These are phyloP conservation scores for Chaetodon auriga DNA, from an alignment of 2,113 vertebrate species.

Conservation along the genomic window DNA sequence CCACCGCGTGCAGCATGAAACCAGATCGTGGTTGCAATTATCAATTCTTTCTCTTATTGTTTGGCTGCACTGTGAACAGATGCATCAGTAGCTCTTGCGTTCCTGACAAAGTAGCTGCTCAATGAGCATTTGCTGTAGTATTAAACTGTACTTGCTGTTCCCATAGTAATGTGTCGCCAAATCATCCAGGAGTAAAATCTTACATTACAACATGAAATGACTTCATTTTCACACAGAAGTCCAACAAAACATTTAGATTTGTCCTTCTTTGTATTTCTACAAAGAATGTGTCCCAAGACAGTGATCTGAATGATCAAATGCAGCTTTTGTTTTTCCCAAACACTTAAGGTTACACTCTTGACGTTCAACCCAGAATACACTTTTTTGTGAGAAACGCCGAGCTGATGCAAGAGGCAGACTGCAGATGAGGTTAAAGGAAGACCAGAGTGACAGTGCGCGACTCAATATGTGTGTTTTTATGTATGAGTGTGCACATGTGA, in stretches of 20 bases:
- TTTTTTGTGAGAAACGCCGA: background rate
- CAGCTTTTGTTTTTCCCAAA: background rate
- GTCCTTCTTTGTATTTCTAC: background rate
- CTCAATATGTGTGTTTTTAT: slow-evolving; percentile 1
- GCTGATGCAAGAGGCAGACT: slow-evolving; percentile 31
- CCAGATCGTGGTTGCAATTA: too few relatives aligned
- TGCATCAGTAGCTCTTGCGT: too few relatives aligned
- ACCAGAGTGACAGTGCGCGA: background rate
- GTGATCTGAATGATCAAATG: slow-evolving; percentile 13
- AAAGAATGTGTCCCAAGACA: background rate
- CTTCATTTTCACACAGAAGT: too few relatives aligned
- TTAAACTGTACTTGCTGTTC: too few relatives aligned
- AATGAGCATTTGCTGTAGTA: too few relatives aligned
- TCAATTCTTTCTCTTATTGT: too few relatives aligned
- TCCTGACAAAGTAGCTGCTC: too few relatives aligned
- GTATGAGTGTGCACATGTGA: background rate
- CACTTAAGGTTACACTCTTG: slow-evolving; percentile 24
- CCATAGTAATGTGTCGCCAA: too few relatives aligned
- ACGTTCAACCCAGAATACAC: slow-evolving; percentile 27
- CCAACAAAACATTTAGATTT: background rate
- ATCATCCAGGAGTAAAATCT: too few relatives aligned
- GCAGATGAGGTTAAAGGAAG: slow-evolving; percentile 12
- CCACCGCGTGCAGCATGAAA: too few relatives aligned
- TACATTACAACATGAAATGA: too few relatives aligned
- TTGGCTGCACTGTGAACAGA: too few relatives aligned